Base-by-base conservation (phyloP, 92 coral and sea anemone species). In the Palythoa caribaeorum region DNA sequence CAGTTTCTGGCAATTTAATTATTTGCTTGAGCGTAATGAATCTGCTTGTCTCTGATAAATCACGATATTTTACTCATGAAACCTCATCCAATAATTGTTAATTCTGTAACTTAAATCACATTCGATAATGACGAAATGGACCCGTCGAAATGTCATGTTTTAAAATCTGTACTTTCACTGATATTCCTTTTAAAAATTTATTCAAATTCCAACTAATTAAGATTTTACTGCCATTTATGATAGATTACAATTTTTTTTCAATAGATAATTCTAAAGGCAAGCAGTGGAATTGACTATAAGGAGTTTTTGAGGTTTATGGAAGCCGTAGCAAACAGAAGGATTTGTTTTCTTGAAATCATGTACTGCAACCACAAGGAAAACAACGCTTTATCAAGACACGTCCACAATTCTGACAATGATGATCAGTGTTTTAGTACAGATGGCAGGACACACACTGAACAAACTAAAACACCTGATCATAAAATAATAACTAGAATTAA, bases 251-350 rank as follows among this genome's bases (percentile, higher is more conserved):
- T 35, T 71, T 80, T 73, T 47, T 71, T 68, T 28, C 15, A 17
- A 16, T 76, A 97, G 99, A 71, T 90, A 12, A 95, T 97, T 87
- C 83, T 97, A 70, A 91, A 92, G 80, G 98, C 99, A 79, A 94
- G 92, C 87, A 87, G 94, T 77, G 99, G 99, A 72, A 94, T 97
- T 66, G 90, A 95, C 83, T 97, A 87, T 88, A 54, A 16, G 83
- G 96, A 80, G 85, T 97, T 97, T 78, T 73, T 95, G 38, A 88
- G 79, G 66, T 95, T 94, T 88, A 85, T 97, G 51, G 40, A 75
- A 19, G 76, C 76, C 5, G 91, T 97, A 79, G 93, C 99, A 37
- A 77, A 19, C 20, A 89, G 87, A 70, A 91, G 99, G 77, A 89
- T 97, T 15, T 19, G 69, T 19, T 83, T 79, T 57, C 76, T 92